Evolutionary conservation across 2,113 vertebrate genomes (phyloP).

Genomic region (Oostethus manadensis): DNA sequence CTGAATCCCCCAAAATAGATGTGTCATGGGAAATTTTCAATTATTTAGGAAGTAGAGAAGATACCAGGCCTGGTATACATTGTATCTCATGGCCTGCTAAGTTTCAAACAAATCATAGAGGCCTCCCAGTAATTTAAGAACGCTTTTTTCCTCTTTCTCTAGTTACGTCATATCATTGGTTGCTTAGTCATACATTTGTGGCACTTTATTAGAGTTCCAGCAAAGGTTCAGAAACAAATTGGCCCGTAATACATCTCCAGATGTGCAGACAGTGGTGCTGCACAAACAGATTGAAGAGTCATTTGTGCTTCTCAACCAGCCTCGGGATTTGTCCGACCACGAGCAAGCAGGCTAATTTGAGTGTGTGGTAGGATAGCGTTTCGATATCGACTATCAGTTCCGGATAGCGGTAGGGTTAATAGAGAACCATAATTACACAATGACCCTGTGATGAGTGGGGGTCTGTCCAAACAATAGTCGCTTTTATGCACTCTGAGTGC

Average conservation of each 20-base stretch:
- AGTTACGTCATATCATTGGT: constrained; percentile 31
- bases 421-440: constrained; percentile 56
- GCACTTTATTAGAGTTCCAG: constrained; percentile 36
- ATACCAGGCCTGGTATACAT: constrained; percentile 13
- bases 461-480: constrained; percentile 3
- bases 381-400: constrained; percentile 50
- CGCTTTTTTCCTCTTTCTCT: constrained; percentile 22
- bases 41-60: constrained; percentile 44
- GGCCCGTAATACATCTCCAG: constrained; percentile 28
- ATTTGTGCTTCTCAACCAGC: constrained; percentile 26
- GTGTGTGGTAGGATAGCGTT: constrained; percentile 37
- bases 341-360: constrained; percentile 34
- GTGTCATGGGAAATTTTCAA: constrained; percentile 46
- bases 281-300: constrained; percentile 35
- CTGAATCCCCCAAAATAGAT: too few species aligned
- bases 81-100: constrained; percentile 13
- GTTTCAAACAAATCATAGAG: constrained; percentile 9
- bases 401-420: constrained; percentile 45
- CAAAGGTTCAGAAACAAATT: constrained; percentile 32
- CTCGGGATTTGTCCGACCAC: constrained; percentile 46
- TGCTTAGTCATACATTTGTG: constrained; percentile 36
- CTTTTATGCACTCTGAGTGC: constrained; percentile 9
- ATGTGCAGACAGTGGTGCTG: constrained; percentile 13
- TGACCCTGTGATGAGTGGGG: constrained; percentile 47
- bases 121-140: constrained; percentile 30